Evolutionary conservation across 2,797 vertebrate genomes (phyloP).

Genomic region (Pagetopsis macropterus): DNA sequence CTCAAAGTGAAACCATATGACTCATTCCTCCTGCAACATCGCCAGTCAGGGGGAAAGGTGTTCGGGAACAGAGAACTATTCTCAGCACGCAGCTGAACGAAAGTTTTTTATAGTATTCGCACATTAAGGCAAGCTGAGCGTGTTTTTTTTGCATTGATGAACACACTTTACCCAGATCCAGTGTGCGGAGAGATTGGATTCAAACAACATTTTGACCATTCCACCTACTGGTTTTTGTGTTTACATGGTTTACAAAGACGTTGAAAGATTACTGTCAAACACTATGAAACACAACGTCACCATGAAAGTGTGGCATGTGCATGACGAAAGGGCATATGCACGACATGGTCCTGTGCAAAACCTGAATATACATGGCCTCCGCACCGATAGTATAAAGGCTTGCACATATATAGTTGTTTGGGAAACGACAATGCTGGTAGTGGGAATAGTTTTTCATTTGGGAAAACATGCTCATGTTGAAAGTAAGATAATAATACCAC

Average conservation of each 20-base stretch:
- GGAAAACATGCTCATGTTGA: neutral
- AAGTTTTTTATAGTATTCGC: constrained; percentile 56
- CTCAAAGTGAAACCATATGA: constrained; percentile 86
- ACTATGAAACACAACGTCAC: constrained; percentile 65
- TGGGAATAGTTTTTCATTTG: neutral
- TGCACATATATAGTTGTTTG: constrained; percentile 42
- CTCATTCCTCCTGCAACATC: constrained; percentile 53
- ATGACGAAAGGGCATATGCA: constrained; percentile 45
- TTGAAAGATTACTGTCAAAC: constrained; percentile 80
- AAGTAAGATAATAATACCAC: neutral
- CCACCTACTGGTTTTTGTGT: constrained; percentile 58
- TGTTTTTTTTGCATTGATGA: constrained; percentile 47
- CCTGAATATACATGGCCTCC: constrained; percentile 50
- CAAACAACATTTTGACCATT: constrained; percentile 42
- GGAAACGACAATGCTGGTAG: constrained; percentile 46
- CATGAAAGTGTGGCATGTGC: constrained; percentile 62
- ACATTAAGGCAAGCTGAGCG: constrained; percentile 30
- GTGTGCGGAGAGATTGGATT: constrained; percentile 67
- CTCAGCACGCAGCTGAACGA: constrained; percentile 32
- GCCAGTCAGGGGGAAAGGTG: constrained; percentile 55
- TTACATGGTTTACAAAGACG: constrained; percentile 78
- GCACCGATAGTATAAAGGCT: constrained; percentile 48
- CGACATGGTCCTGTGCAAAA: constrained; percentile 60
- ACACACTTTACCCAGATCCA: constrained; percentile 42
- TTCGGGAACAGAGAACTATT: constrained; percentile 49